These are phyloP conservation scores for Hapalemur alaotrensis DNA, from an alignment of 2,797 vertebrate species.

Conservation along the genomic window DNA sequence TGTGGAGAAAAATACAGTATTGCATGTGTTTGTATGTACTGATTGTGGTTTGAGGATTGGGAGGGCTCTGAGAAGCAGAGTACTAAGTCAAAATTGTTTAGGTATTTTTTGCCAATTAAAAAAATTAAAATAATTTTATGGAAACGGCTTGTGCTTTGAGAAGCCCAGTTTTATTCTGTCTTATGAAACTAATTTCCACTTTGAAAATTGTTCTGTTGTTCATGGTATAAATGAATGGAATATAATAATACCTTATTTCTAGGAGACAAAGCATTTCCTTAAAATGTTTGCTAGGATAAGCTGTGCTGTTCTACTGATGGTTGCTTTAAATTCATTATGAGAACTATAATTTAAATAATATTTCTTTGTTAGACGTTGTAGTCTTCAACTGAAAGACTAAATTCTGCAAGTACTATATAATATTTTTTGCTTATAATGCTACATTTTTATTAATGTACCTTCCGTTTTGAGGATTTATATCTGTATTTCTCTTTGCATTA, in stretches of 20 bases:
- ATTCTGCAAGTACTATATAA: slow-evolving; percentile 76
- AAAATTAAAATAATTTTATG: slow-evolving; percentile 81
- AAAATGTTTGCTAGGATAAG: slow-evolving; percentile 72
- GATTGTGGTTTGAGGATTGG: slow-evolving; percentile 75
- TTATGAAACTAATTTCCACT: slow-evolving; percentile 74
- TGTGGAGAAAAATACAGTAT: slow-evolving; percentile 82
- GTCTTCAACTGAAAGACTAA: slow-evolving; percentile 67
- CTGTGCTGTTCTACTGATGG: slow-evolving; percentile 64
- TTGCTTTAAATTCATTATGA: slow-evolving; percentile 72
- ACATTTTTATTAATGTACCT: slow-evolving; percentile 76
- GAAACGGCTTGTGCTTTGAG: slow-evolving; percentile 81
- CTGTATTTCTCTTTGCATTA: slow-evolving; percentile 80
- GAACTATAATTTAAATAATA: slow-evolving; percentile 66
- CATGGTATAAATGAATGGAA: slow-evolving; percentile 59
- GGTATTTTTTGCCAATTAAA: slow-evolving; percentile 81
- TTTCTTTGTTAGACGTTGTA: slow-evolving; percentile 65
- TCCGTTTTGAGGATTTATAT: slow-evolving; percentile 77
- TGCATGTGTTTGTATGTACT: slow-evolving; percentile 81
- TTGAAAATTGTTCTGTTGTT: slow-evolving; percentile 71
- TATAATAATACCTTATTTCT: slow-evolving; percentile 68
- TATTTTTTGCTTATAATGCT: slow-evolving; percentile 76
- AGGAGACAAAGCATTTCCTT: slow-evolving; percentile 77
- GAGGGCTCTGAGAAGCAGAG: slow-evolving; percentile 81
- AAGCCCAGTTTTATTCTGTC: slow-evolving; percentile 72
- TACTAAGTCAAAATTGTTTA: slow-evolving; percentile 76